Evolutionary conservation across 2,797 vertebrate species (phyloP), one percentile per base, ranked within the genome.

Genomic region (Halcyon smyrnensis): DNA sequence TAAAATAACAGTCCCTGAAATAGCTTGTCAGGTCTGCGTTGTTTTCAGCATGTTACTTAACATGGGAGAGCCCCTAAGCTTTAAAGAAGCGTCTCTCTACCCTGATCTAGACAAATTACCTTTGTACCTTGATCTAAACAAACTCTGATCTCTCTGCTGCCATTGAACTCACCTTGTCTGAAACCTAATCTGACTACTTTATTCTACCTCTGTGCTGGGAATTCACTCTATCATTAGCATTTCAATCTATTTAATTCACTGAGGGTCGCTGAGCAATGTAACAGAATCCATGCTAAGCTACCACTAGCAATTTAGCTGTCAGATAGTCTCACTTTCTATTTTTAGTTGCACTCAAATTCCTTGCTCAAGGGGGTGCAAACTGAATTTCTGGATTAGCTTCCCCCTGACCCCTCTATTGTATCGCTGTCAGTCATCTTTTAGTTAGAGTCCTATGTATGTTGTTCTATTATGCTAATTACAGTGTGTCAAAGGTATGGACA

Each of bases 201-300:
- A 93, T 95, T 94, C 89, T 95, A 93, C 95, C 92, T 92, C 94
- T 95, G 92, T 81, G 79, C 84, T 95, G 96, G 96, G 94, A 94
- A 96, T 96, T 96, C 89, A 92, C 91, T 95, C 94, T 95, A 86
- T 96, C 95, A 97, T 97, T 97, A 96, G 95, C 96, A 97, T 97
- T 97, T 97, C 97, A 97, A 97, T 97, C 95, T 97, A 73, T 97
- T 97, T 97, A 97, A 97, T 97, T 97, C 96, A 97, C 95, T 84
- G 94, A 97, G 96, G 96, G 94, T 96, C 65, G 92, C 92, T 63
- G 95, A 96, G 96, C 95, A 93, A 91, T 93, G 96, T 96, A 97
- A 97, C 96, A 0, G 23, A 94, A 95, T 92, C 94, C 93, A 62
- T 68, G 88, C 93, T 96, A 96, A 97, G 86, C 91, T 65, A 93